Base-by-base conservation (phyloP, 1,140 invertebrate species). In the Papilio dardanus region DNA sequence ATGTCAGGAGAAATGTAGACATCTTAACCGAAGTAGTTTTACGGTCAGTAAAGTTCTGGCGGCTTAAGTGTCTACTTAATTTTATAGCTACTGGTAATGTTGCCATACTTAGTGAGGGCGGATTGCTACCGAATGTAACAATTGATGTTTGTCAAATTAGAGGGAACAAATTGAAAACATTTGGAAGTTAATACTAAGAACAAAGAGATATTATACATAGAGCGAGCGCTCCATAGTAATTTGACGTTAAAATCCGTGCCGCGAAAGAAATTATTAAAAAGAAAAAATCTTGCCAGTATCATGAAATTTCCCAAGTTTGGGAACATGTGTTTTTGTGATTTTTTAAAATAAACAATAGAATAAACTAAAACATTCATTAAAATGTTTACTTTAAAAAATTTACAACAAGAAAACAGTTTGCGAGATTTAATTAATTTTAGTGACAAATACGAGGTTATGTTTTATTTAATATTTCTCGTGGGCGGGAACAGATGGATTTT, bases 51-150 rank as follows among this genome's bases (percentile, higher is more conserved):
- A 28, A 62, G 24, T 62, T 62, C 24, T 62, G n/a, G 21, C 54
- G 21, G 21, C 54, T n/a, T 28, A 10, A 19, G n/a, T 50, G 24
- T 3, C 7, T 14, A 12, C 24, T 3, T 16, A 62, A 28, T 28
- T 58, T 58, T 12, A 58, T 62, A 4, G 54, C 54, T 16, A 62
- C 24, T 62, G 28, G 54, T 30, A 62, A 62, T 62, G 54, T 62
- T 16, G 24, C 21, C 21, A 28, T 58, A 58, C 21, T 12, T 8
- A 0, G n/a, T 5, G 46, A 16, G 35, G 42, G 42, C 7, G 14
- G 42, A 19, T 21, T 19, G 5, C 16, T 50, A 19, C 1, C 1
- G n/a, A 19, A 19, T 19, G 5, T 19, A 50, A 14, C 19, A 14
- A 28, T 62, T 24, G 10, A 28, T 28, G 21, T 14, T 62, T 12